These are phyloP conservation scores for Pyrgus malvae DNA, from an alignment of 2,888 invertebrate genomes.

Conservation along the genomic window DNA sequence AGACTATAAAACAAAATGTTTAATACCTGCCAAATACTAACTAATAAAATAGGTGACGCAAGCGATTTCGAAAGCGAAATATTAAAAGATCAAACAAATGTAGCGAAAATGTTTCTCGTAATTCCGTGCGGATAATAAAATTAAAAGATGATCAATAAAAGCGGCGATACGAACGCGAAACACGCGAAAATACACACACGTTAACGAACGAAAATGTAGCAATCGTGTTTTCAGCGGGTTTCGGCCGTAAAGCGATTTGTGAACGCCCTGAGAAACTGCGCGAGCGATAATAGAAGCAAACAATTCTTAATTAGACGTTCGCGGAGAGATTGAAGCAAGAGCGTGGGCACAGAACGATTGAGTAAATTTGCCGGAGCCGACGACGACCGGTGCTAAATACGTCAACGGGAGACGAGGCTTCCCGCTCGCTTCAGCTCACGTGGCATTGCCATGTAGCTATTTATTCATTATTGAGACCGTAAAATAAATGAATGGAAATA, in stretches of 20 bases:
- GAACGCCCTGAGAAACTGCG: slow-evolving; percentile 6
- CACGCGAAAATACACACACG: slow-evolving; percentile 5
- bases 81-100: neutral
- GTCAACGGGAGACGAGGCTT: slow-evolving; percentile 8
- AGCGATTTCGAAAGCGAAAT: neutral
- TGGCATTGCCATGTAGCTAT: neutral
- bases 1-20: slow-evolving; percentile 15
- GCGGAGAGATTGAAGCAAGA: slow-evolving; percentile 41
- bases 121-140: slow-evolving; percentile 3
- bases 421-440: neutral
- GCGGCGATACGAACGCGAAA: neutral
- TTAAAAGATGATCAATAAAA: slow-evolving; percentile 12
- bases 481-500: too few relatives aligned
- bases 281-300: slow-evolving; percentile 5
- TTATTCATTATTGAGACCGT: too few relatives aligned
- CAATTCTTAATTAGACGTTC: slow-evolving; percentile 31
- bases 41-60: slow-evolving; percentile 1
- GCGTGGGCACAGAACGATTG: slow-evolving; percentile 42
- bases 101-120: slow-evolving; percentile 3
- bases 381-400: slow-evolving; percentile 38
- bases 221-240: slow-evolving; percentile 4
- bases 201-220: neutral
- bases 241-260: slow-evolving; percentile 12
- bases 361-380: slow-evolving; percentile 41
- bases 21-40: slow-evolving; percentile 6